A percentile compares a stretch with the other conserved stretches of the same genome.
Conservation (phyloP, 2,888 invertebrate genomes). For the Philhelius pedissequus region DNA sequence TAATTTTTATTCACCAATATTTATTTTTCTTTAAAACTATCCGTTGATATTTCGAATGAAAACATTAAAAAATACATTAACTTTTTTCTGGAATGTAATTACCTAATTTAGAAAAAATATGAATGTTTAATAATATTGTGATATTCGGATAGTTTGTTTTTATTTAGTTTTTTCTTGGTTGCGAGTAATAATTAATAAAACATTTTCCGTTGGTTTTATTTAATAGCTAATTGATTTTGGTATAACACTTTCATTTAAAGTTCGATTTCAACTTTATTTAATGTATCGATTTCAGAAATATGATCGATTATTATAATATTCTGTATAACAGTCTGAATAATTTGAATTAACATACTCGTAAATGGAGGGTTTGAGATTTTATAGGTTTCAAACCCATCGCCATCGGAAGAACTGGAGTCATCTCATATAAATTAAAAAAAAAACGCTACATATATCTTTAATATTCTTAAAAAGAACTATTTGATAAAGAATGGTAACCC, state of each 20-base stretch:
- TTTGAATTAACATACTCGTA: no score
- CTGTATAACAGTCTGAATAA: no score
- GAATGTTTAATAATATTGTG: background rate
- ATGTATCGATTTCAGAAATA: background rate
- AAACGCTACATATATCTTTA: no score
- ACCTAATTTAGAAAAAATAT: constrained; percentile 25
- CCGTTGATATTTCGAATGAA: background rate
- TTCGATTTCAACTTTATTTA: background rate
- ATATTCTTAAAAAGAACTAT: no score
- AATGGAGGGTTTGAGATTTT: no score
- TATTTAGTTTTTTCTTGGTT: background rate
- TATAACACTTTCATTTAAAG: background rate
- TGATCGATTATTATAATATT: no score
- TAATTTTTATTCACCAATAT: constrained; percentile 18
- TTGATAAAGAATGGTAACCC: no score
- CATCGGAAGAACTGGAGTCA: no score
- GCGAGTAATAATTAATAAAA: background rate
- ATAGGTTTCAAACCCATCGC: no score
- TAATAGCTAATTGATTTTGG: background rate
- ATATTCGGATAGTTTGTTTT: background rate
- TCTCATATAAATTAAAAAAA: no score
- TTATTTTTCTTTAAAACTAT: background rate
- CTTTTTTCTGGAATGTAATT: constrained; percentile 24
- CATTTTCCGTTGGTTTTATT: background rate
- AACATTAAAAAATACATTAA: constrained; percentile 29